Evolutionary conservation across 2,113 vertebrate species (phyloP).

Genomic region (Leptobrachium leishanense): DNA sequence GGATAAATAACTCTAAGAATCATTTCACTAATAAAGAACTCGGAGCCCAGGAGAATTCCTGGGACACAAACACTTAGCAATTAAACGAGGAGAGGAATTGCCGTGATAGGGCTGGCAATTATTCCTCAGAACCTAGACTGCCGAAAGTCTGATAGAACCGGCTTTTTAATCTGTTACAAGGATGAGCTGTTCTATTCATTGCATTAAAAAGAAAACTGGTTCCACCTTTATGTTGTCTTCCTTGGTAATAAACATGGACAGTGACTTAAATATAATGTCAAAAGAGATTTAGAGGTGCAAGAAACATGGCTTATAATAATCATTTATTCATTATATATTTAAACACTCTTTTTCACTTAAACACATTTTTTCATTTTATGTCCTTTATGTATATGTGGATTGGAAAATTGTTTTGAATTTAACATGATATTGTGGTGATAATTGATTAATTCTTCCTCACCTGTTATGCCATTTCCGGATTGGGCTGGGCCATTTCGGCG

Average conservation of each 20-base stretch:
- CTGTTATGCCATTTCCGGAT: no score
- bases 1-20: slow-evolving; percentile 47
- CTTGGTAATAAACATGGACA: not conserved
- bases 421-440: no score
- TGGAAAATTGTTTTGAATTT: no score
- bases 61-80: slow-evolving; percentile 47
- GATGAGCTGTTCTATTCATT: slow-evolving; percentile 13
- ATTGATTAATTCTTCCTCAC: no score
- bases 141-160: slow-evolving; percentile 1
- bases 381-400: no score
- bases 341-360: no score
- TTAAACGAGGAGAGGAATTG: slow-evolving; percentile 42
- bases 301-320: no score
- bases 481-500: no score
- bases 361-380: no score
- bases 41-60: slow-evolving; percentile 31
- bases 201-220: slow-evolving; percentile 6
- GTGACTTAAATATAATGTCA: no score
- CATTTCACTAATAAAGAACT: slow-evolving; percentile 49
- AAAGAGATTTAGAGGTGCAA: no score
- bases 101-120: slow-evolving; percentile 43
- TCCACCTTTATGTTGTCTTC: slow-evolving; percentile 1
- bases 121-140: slow-evolving; percentile 22
- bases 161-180: slow-evolving; percentile 23
- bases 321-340: no score